Base-by-base conservation (phyloP, 2,888 invertebrate species). In the Zelleria hepariella region DNA sequence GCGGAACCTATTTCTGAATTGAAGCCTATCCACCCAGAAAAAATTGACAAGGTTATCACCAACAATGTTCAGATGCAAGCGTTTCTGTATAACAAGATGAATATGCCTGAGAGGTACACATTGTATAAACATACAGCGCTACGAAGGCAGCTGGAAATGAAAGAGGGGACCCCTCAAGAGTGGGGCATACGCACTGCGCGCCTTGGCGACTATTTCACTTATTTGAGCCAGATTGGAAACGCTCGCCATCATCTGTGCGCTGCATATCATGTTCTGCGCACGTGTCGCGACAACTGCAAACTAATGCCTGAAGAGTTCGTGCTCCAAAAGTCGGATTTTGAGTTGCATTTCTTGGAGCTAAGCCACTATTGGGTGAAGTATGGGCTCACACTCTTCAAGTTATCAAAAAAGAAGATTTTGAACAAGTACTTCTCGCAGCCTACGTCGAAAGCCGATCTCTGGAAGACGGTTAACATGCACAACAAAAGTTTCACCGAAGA, bases 201-300 rank as follows among this genome's bases (percentile, higher is more conserved):
- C 42, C 78, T 92, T 1, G 91, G 90, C 18, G 85, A 87, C 65
- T 86, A 90, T 65, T 90, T 91, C 64, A 85, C 82, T 0, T 83
- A 81, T 61, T 69, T 87, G 1, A 82, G 81, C 61, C 75, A 82
- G 61, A 74, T 79, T 18, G 77, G 74, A 18, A 85, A 89, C 64
- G 91, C 92, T 2, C 80, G 93, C 48, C 93, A 94, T 74, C 93
- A 94, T 73, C 80, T 94, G 61, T 91, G 91, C 66, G 91, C 92
- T 48, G 91, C 92, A 0, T 89, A 90, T 67, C 80, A 87, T 62
- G 86, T 92, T 7, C 71, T 93, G 49, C 79, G 88, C 59, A 88
- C 90, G 6, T 87, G 91, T 65, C 91, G 91, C 68, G 85, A 86
- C 52, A 86, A 87, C 62, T 83, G 89, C 64, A 84, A 85, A 62